Conservation (phyloP, 2,888 invertebrate genomes). For the Amitus sp. region DNA sequence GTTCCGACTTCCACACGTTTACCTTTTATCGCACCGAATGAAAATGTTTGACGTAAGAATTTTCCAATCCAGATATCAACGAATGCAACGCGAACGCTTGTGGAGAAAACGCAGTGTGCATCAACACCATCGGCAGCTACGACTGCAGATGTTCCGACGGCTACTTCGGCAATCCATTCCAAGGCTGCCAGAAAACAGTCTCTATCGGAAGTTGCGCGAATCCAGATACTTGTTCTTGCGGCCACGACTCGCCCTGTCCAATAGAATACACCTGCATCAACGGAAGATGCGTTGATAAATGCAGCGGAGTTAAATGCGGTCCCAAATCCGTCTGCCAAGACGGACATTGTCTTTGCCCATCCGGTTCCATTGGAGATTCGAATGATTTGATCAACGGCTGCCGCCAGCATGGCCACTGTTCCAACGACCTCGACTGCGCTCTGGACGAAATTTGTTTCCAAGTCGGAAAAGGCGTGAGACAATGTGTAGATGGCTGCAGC, state of each 20-base stretch:
- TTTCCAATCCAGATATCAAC: constrained; percentile 79
- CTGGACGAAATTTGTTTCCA: constrained; percentile 90
- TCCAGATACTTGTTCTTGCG: constrained; percentile 77
- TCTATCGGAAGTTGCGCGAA: constrained; percentile 77
- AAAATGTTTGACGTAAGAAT: too few relatives aligned
- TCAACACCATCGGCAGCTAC: constrained; percentile 88
- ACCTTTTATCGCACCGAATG: too few relatives aligned
- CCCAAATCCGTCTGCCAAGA: constrained; percentile 83
- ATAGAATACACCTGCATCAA: constrained; percentile 79
- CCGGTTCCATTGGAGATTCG: constrained; percentile 81
- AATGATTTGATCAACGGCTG: constrained; percentile 78
- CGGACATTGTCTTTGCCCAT: constrained; percentile 82
- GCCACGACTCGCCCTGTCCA: constrained; percentile 78
- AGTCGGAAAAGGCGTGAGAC: constrained; percentile 78
- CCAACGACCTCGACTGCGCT: constrained; percentile 83
- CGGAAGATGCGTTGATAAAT: constrained; percentile 81
- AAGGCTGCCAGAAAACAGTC: constrained; percentile 76
- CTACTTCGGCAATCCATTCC: constrained; percentile 88
- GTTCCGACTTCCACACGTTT: too few relatives aligned
- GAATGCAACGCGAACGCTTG: constrained; percentile 85
- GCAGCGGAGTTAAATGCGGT: constrained; percentile 81
- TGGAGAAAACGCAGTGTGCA: constrained; percentile 87
- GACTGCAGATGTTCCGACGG: constrained; percentile 89
- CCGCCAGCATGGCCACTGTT: constrained; percentile 78
- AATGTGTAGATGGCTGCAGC: constrained; percentile 88